A percentile compares a stretch with the other conserved stretches of the same genome.
Conservation (phyloP, 2,113 vertebrate genomes). For the Sander vitreus region DNA sequence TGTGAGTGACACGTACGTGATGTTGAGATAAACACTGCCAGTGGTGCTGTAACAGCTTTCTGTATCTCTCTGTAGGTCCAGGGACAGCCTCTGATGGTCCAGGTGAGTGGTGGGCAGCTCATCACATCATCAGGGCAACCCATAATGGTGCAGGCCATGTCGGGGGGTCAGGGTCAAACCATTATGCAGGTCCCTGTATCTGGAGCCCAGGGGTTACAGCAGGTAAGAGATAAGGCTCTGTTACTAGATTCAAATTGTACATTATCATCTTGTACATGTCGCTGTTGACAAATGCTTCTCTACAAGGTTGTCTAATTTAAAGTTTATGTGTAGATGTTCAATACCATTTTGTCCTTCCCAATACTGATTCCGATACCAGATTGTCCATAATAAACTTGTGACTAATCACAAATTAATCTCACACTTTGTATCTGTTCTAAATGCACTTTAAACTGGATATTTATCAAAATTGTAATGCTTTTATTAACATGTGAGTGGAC, state of each 20-base stretch:
- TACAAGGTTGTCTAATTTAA: neutral
- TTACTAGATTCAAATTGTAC: neutral
- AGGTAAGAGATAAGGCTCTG: conserved; percentile 83
- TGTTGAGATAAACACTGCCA: neutral
- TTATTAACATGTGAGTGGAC: no score
- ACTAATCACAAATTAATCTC: no score
- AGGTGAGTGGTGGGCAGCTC: conserved; percentile 97
- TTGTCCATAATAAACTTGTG: no score
- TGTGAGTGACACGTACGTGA: neutral
- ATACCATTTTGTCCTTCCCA: no score
- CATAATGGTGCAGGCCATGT: conserved; percentile 99
- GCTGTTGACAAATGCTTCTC: neutral
- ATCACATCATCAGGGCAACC: conserved; percentile 98
- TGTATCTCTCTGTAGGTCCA: conserved; percentile 87
- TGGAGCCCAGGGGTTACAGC: conserved; percentile 95
- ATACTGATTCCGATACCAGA: no score
- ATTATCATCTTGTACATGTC: neutral
- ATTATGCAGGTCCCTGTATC: conserved; percentile 99
- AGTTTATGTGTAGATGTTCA: neutral
- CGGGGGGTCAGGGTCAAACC: conserved; percentile 95
- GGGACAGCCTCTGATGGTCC: conserved; percentile 98
- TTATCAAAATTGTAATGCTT: no score
- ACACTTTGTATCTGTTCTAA: no score
- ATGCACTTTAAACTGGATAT: no score
- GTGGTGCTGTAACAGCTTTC: conserved; percentile 32